Evolutionary conservation across 2,797 vertebrate genomes (phyloP).

Genomic region (Girardinus metallicus): DNA sequence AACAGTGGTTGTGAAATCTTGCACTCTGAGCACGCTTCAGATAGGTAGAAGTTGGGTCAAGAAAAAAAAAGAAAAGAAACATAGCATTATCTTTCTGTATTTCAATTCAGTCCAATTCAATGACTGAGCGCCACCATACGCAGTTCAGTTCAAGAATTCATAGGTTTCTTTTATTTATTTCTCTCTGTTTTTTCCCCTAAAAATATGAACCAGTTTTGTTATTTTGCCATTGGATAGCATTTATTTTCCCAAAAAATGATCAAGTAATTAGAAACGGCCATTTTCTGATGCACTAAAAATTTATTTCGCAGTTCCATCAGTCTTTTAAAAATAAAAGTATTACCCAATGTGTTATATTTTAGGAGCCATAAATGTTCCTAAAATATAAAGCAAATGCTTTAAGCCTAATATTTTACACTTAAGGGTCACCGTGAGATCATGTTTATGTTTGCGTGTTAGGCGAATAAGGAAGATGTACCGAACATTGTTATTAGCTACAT

Average conservation of each 20-base stretch:
- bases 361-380: neutral
- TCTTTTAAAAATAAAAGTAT: neutral
- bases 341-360: neutral
- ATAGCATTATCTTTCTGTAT: neutral
- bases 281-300: neutral
- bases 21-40: neutral
- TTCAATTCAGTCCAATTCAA: neutral
- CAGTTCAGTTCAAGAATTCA: no score
- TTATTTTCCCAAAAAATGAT: neutral
- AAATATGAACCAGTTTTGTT: neutral
- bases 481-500: neutral
- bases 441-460: neutral
- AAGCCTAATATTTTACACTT: neutral
- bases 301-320: neutral
- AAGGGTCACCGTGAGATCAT: neutral
- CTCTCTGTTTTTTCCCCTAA: neutral
- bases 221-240: neutral
- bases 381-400: neutral
- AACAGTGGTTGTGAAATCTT: neutral
- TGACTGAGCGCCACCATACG: no score
- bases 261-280: neutral
- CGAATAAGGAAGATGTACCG: neutral
- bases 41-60: neutral
- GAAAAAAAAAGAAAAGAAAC: neutral
- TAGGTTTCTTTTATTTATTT: neutral